phyloP scores from a whole-genome alignment of 2,888 invertebrate species.

The Drosophila merina region DNA sequence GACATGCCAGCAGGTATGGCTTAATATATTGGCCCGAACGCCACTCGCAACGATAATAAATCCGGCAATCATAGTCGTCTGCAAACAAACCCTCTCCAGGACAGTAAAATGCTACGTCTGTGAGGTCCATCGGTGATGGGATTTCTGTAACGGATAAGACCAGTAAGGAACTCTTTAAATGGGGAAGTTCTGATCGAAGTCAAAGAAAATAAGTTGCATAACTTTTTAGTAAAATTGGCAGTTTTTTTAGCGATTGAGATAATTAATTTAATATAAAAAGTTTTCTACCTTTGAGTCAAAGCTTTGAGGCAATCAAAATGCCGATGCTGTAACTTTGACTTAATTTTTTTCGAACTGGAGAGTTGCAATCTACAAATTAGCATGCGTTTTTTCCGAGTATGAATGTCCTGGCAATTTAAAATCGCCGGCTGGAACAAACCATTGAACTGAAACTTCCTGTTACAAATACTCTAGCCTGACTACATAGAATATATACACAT shows the following conservation, averaged over 20 bases:
- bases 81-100: constrained; percentile 89
- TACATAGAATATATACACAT: constrained; percentile 22
- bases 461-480: constrained; percentile 65
- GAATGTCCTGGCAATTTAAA: constrained; percentile 55
- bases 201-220: background rate
- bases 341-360: constrained; percentile 10
- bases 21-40: constrained; percentile 85
- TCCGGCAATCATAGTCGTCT: constrained; percentile 89
- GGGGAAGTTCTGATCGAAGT: background rate
- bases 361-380: constrained; percentile 21
- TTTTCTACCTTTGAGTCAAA: background rate
- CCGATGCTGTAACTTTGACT: background rate
- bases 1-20: constrained; percentile 89
- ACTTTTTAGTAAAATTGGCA: no score
- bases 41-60: constrained; percentile 90
- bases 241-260: background rate
- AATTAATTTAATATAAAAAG: background rate
- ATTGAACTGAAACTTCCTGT: constrained; percentile 77
- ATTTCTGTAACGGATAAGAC: constrained; percentile 68
- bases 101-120: constrained; percentile 85
- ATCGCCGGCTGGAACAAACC: constrained; percentile 74
- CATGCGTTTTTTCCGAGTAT: constrained; percentile 7
- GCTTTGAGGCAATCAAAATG: background rate
- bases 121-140: constrained; percentile 43
- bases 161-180: constrained; percentile 29